Evolutionary conservation across 2,113 vertebrate species (phyloP).

Genomic region (Lophochroa leadbeateri): DNA sequence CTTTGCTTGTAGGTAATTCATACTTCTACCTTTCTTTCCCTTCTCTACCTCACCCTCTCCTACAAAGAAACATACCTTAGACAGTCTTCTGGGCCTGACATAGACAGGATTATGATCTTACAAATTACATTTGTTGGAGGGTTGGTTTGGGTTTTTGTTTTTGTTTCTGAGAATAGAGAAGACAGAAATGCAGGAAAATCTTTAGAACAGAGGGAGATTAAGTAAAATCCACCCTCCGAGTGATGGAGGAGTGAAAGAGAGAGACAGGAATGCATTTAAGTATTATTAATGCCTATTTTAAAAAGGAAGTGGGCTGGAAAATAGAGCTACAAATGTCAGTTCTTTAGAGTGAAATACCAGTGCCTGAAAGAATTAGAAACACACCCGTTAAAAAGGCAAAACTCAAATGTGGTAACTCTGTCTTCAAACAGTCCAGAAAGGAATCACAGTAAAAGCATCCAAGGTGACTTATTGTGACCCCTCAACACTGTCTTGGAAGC

Average conservation of each 20-base stretch:
- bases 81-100: neutral
- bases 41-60: neutral
- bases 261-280: constrained; percentile 53
- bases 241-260: constrained; percentile 50
- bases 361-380: constrained; percentile 19
- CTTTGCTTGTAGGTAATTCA: neutral
- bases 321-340: constrained; percentile 54
- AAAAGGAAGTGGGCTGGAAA: constrained; percentile 69
- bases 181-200: neutral
- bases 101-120: neutral
- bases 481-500: neutral
- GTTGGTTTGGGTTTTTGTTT: neutral
- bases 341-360: neutral
- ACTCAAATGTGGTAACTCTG: neutral
- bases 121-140: neutral
- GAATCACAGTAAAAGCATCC: neutral
- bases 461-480: neutral
- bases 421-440: neutral
- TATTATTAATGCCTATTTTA: constrained; percentile 76
- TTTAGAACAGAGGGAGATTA: constrained; percentile 15
- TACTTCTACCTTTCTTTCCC: neutral
- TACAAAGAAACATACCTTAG: neutral
- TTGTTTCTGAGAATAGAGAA: neutral
- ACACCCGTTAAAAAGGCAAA: neutral
- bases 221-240: constrained; percentile 43